Conservation (phyloP, 1,140 invertebrate species). For the Eurytemora carolleeae region DNA sequence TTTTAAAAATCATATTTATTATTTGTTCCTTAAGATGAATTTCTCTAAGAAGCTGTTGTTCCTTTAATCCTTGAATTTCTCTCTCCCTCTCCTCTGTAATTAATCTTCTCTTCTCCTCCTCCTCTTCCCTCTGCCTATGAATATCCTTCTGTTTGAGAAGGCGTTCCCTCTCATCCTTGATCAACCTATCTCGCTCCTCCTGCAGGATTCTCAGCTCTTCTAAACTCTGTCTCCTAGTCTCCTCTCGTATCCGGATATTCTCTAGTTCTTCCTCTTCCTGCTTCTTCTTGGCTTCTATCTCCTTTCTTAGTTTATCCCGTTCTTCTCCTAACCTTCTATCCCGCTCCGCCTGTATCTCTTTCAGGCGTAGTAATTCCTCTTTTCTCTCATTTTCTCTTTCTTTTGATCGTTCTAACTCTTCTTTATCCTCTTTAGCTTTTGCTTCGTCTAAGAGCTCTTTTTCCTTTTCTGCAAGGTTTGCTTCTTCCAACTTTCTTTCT, state of each 20-base stretch:
- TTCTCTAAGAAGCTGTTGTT: neutral
- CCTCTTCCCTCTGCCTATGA: neutral
- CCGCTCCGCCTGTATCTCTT: neutral
- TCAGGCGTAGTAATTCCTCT: neutral
- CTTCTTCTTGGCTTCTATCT: neutral
- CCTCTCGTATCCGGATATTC: neutral
- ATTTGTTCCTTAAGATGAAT: slow-evolving; percentile 4
- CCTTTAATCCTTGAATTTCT: slow-evolving; percentile 10
- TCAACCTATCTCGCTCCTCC: neutral
- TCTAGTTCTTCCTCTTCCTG: slow-evolving; percentile 6
- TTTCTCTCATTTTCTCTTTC: neutral
- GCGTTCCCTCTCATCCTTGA: neutral
- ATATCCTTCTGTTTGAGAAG: neutral
- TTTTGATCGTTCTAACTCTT: neutral
- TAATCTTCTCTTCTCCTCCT: slow-evolving; percentile 1
- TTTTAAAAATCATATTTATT: neutral
- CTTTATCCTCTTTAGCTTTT: neutral
- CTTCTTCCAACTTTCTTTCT: neutral
- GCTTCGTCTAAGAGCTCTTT: neutral
- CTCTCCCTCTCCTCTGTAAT: neutral
- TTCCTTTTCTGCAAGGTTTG: neutral
- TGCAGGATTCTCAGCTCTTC: neutral
- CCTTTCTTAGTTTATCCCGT: neutral
- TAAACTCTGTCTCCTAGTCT: neutral
- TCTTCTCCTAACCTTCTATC: neutral